These are phyloP conservation scores for Rafetus swinhoei DNA, from an alignment of 2,113 vertebrate genomes.

Conservation along the genomic window DNA sequence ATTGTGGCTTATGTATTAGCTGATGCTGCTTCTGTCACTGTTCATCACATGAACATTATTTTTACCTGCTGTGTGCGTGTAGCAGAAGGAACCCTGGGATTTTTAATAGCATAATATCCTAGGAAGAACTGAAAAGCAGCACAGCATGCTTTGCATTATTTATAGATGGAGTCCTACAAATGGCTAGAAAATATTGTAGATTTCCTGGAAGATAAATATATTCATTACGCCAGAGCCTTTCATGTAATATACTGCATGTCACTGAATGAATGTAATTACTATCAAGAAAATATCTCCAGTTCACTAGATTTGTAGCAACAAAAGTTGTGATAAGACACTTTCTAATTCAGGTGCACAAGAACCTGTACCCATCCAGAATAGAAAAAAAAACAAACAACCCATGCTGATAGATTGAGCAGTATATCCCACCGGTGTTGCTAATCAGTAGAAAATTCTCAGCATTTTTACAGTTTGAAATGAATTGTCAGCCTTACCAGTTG, in stretches of 20 bases:
- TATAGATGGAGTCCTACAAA: slow-evolving; percentile 70
- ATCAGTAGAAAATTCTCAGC: slow-evolving; percentile 34
- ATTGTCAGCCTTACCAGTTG: not conserved
- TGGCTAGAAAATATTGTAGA: slow-evolving; percentile 48
- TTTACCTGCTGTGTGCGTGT: slow-evolving; percentile 33
- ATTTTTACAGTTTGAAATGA: slow-evolving; percentile 39
- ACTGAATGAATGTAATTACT: slow-evolving; percentile 48
- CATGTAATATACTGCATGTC: slow-evolving; percentile 6
- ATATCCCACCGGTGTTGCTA: slow-evolving; percentile 10
- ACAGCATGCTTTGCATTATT: slow-evolving; percentile 80
- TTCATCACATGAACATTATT: slow-evolving; percentile 53
- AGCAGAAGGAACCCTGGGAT: slow-evolving; percentile 28
- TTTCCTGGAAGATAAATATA: slow-evolving; percentile 77
- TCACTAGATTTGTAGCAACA: slow-evolving; percentile 15
- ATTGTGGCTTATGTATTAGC: slow-evolving; percentile 7
- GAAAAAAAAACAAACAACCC: slow-evolving; percentile 22
- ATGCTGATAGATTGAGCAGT: not conserved
- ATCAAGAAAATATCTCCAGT: slow-evolving; percentile 20
- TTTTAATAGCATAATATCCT: slow-evolving; percentile 74
- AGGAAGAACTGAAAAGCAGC: slow-evolving; percentile 63
- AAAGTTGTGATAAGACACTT: slow-evolving; percentile 19
- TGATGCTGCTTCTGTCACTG: slow-evolving; percentile 13
- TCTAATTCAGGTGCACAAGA: slow-evolving; percentile 44
- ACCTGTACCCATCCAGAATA: not conserved
- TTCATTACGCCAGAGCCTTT: slow-evolving; percentile 43